Conservation (phyloP, 2,888 invertebrate genomes). For the Hydroisotoma schaefferi region DNA sequence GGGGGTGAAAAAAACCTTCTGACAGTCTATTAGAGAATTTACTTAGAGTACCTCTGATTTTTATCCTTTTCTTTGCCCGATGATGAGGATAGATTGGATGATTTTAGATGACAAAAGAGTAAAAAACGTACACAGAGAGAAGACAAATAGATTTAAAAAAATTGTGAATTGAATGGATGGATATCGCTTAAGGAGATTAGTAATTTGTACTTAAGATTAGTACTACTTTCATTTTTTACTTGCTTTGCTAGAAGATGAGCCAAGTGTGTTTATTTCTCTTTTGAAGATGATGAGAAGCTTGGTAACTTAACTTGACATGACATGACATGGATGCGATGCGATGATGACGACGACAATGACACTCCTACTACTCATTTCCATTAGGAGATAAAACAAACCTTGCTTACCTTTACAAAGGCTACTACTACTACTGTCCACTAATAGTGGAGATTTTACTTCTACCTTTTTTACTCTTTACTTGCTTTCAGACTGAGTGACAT, state of each 20-base stretch:
- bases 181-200: slow-evolving; percentile 3
- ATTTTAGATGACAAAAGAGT: background rate
- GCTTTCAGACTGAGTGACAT: too few relatives aligned
- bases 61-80: background rate
- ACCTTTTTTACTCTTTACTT: too few relatives aligned
- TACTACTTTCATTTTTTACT: too few relatives aligned
- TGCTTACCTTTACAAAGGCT: too few relatives aligned
- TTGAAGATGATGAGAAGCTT: background rate
- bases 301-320: too few relatives aligned
- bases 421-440: too few relatives aligned
- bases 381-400: background rate
- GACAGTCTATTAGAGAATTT: slow-evolving; percentile 5
- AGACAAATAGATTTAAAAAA: too few relatives aligned
- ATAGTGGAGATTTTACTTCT: too few relatives aligned
- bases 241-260: too few relatives aligned
- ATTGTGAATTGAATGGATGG: slow-evolving; percentile 1
- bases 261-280: background rate
- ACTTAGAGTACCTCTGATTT: slow-evolving; percentile 3
- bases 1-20: slow-evolving; percentile 1
- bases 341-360: slow-evolving; percentile 4
- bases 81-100: too few relatives aligned
- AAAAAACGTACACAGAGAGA: slow-evolving; percentile 2
- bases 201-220: slow-evolving; percentile 5
- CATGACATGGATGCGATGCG: too few relatives aligned
- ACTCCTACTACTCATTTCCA: background rate